Base-by-base conservation (phyloP, 2,113 vertebrate species). In the Physeter macrocephalus region DNA sequence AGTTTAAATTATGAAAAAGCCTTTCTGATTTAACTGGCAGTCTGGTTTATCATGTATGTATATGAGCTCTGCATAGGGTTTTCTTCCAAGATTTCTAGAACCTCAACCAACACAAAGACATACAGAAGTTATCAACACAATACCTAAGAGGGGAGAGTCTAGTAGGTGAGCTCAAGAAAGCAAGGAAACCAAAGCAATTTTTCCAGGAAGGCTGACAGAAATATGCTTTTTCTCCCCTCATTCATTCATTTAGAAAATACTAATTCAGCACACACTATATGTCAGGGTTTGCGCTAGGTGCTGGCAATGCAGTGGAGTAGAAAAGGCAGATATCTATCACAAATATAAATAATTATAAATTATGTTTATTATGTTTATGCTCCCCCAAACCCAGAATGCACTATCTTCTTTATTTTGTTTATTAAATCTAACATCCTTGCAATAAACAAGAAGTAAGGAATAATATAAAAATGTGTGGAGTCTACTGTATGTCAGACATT, bases 1-100 rank as follows among this genome's bases (percentile, higher is more conserved):
- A 97, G 95, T 97, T 98, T 97, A 98, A 98, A 98, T 98, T 98
- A 98, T 98, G 98, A 98, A 98, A 97, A 98, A 98, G 97, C 94
- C 98, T 98, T 98, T 98, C 97, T 98, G 98, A 98, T 98, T 98
- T 98, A 98, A 98, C 98, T 97, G 96, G 92, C 85, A 97, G 97
- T 98, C 98, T 98, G 97, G 97, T 98, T 98, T 98, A 98, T 98
- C 95, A 89, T 78, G 87, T 95, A 95, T 88, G 96, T 87, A 93
- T 80, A 6, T 15, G 93, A 98, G 90, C 89, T 98, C 39, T 89
- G 13, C 18, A 27, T 41, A 36, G 14, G 17, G 3, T 71, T 94
- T 93, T 59, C 74, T 90, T 93, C 93, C 69, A 88, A 36, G 77
- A 93, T 62, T 86, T 88, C 29, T 8, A 77, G 62, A 46, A 49